Percentiles rank a stretch among this genome's conserved stretches.
Evolutionary conservation across 2,797 vertebrate species (phyloP).

Genomic region (Bovichtus diacanthus): DNA sequence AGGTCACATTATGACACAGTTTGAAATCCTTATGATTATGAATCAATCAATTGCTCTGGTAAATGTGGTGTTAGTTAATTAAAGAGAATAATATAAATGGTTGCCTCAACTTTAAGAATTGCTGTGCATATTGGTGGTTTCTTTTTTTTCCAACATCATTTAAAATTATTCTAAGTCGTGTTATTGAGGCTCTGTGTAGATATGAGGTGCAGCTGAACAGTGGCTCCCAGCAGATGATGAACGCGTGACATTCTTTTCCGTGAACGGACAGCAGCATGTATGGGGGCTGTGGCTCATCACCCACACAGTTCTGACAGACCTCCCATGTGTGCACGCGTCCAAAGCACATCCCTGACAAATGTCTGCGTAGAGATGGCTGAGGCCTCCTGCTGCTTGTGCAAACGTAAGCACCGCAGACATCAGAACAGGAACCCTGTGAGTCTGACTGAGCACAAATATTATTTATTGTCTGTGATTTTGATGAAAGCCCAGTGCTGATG

Average conservation of each 20-base stretch:
- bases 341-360: not conserved
- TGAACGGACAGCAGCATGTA: not conserved
- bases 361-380: slow-evolving; percentile 12
- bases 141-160: not conserved
- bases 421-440: not conserved
- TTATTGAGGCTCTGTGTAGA: not conserved
- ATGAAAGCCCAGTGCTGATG: not conserved
- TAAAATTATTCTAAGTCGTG: not conserved
- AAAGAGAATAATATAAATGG: not conserved
- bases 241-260: not conserved
- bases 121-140: not conserved
- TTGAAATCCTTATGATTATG: not conserved
- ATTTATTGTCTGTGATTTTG: slow-evolving; percentile 6
- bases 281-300: slow-evolving; percentile 1
- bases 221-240: not conserved
- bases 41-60: not conserved
- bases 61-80: not conserved
- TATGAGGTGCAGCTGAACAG: not conserved
- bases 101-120: not conserved
- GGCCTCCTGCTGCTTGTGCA: slow-evolving; percentile 12
- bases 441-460: slow-evolving; percentile 19
- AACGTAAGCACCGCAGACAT: slow-evolving; percentile 23
- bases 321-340: not conserved
- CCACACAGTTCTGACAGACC: slow-evolving; percentile 8
- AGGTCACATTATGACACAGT: not conserved